Conservation (phyloP, 2,113 vertebrate species). For the Heterotis niloticus region DNA sequence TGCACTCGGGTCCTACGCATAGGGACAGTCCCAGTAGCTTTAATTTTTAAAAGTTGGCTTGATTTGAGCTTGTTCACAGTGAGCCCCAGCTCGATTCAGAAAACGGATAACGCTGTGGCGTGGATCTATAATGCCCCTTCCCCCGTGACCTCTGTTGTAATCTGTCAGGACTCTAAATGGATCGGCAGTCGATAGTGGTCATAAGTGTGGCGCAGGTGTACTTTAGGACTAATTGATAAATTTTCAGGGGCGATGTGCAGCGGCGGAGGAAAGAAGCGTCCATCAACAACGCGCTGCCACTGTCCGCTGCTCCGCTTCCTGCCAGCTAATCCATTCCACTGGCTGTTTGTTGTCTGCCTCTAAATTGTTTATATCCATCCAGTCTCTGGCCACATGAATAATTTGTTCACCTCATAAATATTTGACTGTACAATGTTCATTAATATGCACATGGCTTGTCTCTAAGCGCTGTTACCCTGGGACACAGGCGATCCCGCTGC, state of each 20-base stretch:
- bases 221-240: conserved; percentile 64
- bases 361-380: conserved; percentile 73
- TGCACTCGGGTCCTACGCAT: too few species aligned
- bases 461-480: conserved; percentile 36
- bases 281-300: not conserved
- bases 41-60: conserved; percentile 33
- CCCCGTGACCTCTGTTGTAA: conserved; percentile 32
- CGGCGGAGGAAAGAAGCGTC: not conserved
- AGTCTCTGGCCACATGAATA: conserved; percentile 65
- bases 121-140: conserved; percentile 16
- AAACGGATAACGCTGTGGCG: conserved; percentile 60
- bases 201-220: conserved; percentile 64
- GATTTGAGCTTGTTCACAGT: conserved; percentile 55
- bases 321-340: conserved; percentile 55
- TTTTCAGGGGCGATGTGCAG: conserved; percentile 54
- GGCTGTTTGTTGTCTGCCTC: conserved; percentile 58
- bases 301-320: conserved; percentile 41
- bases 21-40: too few species aligned
- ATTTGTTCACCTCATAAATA: conserved; percentile 72
- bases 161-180: conserved; percentile 64
- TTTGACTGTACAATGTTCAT: conserved; percentile 66
- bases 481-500: conserved; percentile 1
- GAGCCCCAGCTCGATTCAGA: conserved; percentile 61
- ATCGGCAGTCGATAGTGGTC: conserved; percentile 48
- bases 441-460: conserved; percentile 62